Percentiles rank a stretch among this genome's conserved stretches.
Evolutionary conservation across 2,888 invertebrate genomes (phyloP).

Genomic region (Idaea biselata): DNA sequence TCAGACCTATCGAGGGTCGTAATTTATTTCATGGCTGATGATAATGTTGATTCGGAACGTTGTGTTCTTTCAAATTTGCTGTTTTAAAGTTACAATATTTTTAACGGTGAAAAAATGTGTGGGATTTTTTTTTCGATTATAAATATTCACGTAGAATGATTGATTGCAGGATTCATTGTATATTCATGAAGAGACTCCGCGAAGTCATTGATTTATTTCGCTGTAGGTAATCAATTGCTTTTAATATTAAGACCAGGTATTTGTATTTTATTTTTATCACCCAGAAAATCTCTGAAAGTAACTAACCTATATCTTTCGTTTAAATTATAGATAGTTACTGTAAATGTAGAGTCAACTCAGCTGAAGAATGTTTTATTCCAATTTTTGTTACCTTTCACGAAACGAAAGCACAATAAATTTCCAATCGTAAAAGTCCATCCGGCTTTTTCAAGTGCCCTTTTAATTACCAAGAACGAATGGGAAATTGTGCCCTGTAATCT

Average conservation of each 20-base stretch:
- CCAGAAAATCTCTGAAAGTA: no score
- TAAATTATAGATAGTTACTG: no score
- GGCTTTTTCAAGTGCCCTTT: not conserved
- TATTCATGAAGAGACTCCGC: no score
- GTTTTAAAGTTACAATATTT: not conserved
- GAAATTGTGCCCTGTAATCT: conserved; percentile 20
- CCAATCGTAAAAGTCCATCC: not conserved
- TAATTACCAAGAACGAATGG: conserved; percentile 9
- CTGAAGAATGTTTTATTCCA: not conserved
- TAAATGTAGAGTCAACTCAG: not conserved
- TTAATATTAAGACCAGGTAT: no score
- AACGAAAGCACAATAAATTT: not conserved
- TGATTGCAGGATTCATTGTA: no score
- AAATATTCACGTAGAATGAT: no score
- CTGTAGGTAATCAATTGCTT: no score
- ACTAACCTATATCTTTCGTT: no score
- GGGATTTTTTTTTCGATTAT: not conserved
- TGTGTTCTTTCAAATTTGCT: conserved; percentile 6
- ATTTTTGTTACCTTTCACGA: not conserved
- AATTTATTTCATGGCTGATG: conserved; percentile 22
- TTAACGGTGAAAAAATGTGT: not conserved
- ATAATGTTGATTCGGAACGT: conserved; percentile 18
- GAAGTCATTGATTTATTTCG: no score
- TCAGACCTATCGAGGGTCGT: conserved; percentile 18
- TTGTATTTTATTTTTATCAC: no score